Evolutionary conservation across 2,113 vertebrate species (phyloP), one percentile per base, ranked within the genome.

Genomic region (Archilochus colubris): DNA sequence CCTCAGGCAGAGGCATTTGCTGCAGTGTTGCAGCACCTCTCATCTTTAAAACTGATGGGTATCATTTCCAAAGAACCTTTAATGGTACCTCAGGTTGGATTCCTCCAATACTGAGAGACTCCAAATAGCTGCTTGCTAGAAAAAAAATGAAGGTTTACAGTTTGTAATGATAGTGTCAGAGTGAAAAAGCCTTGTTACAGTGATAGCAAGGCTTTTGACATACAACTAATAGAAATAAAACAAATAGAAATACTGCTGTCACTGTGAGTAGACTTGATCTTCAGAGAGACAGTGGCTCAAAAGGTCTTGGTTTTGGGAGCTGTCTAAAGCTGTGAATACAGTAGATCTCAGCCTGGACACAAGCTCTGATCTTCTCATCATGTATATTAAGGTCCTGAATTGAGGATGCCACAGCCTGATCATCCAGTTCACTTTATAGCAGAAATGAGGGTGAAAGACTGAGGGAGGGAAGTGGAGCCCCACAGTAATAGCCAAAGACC

Each of bases 231-330:
- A 69, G 33, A 54, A 82, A 89, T 57, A 46, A 66, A 70, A 28
- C 48, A 73, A 75, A 19, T 2, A 72, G 6, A 25, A 79, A 38
- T 86, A 51, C 6, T 46, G 6, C 6, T 40, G 31, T 62, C n/a
- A 76, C 4, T 44, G 18, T 21, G 53, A 7, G 23, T 31, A 85
- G 43, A 76, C 5, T n/a, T 3, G 5, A 36, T 14, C 6, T 66
- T 43, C 31, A 50, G 54, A 76, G 74, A 27, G 28, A 48, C 8
- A 38, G 3, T 28, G 10, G 14, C 7, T 89, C 59, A 83, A 80
- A 69, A 36, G 6, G 1, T 3, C 2, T 28, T 2, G 1, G 8
- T 9, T 83, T 89, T 33, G 3, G 18, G 31, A 40, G 21, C 36
- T 33, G 1, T 59, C 17, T 27, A 74, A n/a, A 53, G 2, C 48